A percentile compares a stretch with the other conserved stretches of the same genome.
Conservation (phyloP, 1,140 invertebrate species). For the Periplaneta americana region DNA sequence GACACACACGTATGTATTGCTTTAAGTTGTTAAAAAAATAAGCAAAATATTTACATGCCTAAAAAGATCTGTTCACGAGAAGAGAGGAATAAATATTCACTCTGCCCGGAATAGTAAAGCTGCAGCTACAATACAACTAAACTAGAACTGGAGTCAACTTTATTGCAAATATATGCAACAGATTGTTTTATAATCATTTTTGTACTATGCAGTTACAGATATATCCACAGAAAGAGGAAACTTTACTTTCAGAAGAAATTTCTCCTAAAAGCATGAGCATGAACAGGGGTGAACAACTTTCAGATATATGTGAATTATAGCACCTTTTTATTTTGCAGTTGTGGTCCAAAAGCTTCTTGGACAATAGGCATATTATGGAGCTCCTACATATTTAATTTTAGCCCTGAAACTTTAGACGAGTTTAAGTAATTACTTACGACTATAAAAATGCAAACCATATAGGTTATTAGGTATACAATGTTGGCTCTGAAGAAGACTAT, state of each 20-base stretch:
- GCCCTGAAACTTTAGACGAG: no score
- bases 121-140: background rate
- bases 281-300: background rate
- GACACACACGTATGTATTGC: background rate
- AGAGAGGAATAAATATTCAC: background rate
- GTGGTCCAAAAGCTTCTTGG: no score
- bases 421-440: no score
- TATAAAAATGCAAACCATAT: no score
- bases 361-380: no score
- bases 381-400: no score
- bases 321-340: no score
- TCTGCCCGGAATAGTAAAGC: background rate
- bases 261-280: background rate
- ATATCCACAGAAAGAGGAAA: background rate
- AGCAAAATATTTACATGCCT: background rate
- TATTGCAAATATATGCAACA: no score
- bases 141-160: background rate
- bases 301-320: no score
- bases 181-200: background rate
- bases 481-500: no score
- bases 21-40: background rate
- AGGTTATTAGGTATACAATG: no score
- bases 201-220: background rate
- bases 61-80: background rate
- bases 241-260: background rate